These are phyloP conservation scores for Chionis minor DNA, from an alignment of 2,113 vertebrate genomes.

Conservation along the genomic window DNA sequence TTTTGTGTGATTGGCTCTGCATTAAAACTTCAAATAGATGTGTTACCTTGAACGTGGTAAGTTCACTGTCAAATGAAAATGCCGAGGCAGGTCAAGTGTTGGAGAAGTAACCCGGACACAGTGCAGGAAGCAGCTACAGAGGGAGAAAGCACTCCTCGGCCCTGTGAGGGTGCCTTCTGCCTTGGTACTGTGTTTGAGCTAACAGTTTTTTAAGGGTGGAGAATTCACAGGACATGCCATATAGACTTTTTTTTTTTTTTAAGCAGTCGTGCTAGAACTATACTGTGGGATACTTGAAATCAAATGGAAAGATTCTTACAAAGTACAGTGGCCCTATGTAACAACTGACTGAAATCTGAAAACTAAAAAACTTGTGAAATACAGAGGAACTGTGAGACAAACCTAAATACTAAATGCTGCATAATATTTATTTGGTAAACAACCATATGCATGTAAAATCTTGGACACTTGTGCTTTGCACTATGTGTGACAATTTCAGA, in stretches of 20 bases:
- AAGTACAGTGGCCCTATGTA: not conserved
- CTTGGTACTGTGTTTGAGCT: not conserved
- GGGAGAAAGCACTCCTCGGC: not conserved
- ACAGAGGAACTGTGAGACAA: not conserved
- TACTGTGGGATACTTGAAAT: not conserved
- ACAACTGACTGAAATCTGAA: not conserved
- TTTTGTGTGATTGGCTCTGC: not conserved
- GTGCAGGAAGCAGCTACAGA: too few species aligned
- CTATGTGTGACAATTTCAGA: not conserved
- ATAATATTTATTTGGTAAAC: not conserved
- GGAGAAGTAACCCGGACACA: too few species aligned
- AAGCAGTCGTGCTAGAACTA: not conserved
- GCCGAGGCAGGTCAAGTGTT: too few species aligned
- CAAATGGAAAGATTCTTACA: not conserved
- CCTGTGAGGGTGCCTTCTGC: too few species aligned
- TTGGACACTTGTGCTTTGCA: not conserved
- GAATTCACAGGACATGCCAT: not conserved
- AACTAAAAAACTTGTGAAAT: not conserved
- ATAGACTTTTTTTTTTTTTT: not conserved
- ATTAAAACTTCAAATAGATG: not conserved
- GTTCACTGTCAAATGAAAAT: too few species aligned
- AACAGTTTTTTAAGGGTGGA: not conserved
- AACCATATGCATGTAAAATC: not conserved
- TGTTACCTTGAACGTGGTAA: too few species aligned
- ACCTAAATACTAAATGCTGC: not conserved